Evolutionary conservation across 2,113 vertebrate species (phyloP), one percentile per base, ranked within the genome.

Genomic region (Chloebia gouldiae): DNA sequence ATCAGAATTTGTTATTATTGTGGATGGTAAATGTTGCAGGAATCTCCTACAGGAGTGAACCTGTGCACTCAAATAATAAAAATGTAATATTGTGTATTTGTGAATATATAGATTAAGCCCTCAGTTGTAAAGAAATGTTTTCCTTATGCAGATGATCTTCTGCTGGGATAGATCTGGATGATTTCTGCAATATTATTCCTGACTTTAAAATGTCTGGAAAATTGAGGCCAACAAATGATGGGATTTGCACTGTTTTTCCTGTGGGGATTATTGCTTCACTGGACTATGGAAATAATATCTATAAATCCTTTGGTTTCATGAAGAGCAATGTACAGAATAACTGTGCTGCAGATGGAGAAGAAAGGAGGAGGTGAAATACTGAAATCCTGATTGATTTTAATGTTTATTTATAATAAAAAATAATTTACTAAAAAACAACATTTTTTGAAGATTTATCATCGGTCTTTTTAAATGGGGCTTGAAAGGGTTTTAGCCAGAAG

Each of bases 1-100:
- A 63, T 93, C 73, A 86, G 57, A 53, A 25, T 81, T 92, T 72
- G 61, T 88, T 69, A 78, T 76, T 95, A 70, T 93, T 95, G 93
- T 95, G 78, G 54, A 42, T 88, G 30, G 51, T 79, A 77, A 92
- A 71, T 15, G n/a, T 78, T 69, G 56, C 25, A 88, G 81, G 49
- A 81, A 69, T 60, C 30, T 80, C 90, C 70, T 71, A 27, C 11
- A 47, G 51, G 44, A 27, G 54, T 54, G 45, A 68, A 81, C 37
- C 40, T 70, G 65, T 42, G 21, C 44, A n/a, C 54, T 45, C 71
- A 64, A 13, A 68, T 47, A 81, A 20, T 72, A 49, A 47, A 56
- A 83, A 45, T 25, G 21, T 8, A 33, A 11, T 53, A 19, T 7
- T 83, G 27, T 33, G 6, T 33, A 21, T 71, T 91, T 60, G 18